Conservation (phyloP, 2,113 vertebrate species). For the Hypocryptadius cinnamomeus region DNA sequence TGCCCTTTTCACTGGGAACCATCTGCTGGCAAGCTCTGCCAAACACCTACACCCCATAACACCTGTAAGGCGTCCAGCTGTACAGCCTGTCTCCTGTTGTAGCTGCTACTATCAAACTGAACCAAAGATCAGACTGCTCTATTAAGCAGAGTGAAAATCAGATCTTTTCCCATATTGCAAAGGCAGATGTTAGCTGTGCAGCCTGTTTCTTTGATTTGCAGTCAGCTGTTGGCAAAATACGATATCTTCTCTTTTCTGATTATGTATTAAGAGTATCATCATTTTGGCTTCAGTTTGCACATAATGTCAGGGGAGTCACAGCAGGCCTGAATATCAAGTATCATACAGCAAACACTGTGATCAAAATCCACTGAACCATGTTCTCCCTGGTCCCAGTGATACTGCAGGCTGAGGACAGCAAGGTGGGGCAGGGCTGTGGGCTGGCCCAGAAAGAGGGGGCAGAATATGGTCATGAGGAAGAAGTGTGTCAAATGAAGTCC, state of each 20-base stretch:
- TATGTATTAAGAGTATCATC: neutral
- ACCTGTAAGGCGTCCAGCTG: fast-evolving
- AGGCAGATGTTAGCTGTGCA: neutral
- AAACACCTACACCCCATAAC: neutral
- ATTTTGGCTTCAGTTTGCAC: neutral
- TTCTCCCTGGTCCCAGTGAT: fast-evolving
- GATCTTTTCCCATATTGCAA: neutral
- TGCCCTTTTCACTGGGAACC: neutral
- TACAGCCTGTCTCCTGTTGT: neutral
- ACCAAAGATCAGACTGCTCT: neutral
- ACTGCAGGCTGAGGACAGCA: neutral
- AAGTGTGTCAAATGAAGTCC: neutral
- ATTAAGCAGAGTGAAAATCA: neutral
- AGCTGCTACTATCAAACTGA: neutral
- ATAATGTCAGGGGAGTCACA: neutral
- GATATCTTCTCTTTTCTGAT: neutral
- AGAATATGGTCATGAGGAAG: neutral
- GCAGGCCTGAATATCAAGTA: neutral
- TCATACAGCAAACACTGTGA: neutral
- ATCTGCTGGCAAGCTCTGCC: neutral
- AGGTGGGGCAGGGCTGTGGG: neutral
- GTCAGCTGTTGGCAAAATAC: neutral
- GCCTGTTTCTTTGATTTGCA: neutral
- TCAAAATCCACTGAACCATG: neutral
- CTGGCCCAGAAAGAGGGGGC: neutral